Evolutionary conservation across 2,888 invertebrate genomes (phyloP).

Genomic region (Daptonema setosum): DNA sequence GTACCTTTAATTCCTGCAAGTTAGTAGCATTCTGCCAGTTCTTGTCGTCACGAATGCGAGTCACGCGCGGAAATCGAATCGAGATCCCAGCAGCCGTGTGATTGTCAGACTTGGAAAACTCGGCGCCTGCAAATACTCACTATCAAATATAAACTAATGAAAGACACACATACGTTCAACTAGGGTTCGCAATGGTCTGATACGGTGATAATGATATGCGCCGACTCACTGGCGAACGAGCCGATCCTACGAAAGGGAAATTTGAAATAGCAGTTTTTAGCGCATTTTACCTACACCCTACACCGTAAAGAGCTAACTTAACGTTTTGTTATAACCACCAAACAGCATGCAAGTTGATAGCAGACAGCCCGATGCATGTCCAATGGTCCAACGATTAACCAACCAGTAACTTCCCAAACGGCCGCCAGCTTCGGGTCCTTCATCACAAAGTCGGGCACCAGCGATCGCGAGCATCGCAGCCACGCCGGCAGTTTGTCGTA

Average conservation of each 20-base stretch:
- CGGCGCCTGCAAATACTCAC: constrained; percentile 38
- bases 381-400: no score
- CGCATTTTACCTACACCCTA: no score
- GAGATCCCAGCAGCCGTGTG: constrained; percentile 85
- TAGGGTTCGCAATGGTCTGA: no score
- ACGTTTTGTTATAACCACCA: no score
- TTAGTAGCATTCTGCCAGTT: constrained; percentile 59
- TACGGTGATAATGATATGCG: no score
- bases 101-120: constrained; percentile 38
- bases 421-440: constrained; percentile 59
- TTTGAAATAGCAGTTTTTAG: no score
- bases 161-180: no score
- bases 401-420: constrained; percentile 71
- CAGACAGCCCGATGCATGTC: no score
- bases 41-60: constrained; percentile 53
- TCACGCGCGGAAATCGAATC: constrained; percentile 64
- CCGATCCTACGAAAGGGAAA: no score
- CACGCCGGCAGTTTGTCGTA: constrained; percentile 48
- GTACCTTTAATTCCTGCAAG: constrained; percentile 45
- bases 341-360: no score
- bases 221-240: no score
- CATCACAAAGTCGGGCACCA: constrained; percentile 73
- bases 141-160: not conserved
- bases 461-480: constrained; percentile 55
- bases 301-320: no score